A percentile compares a stretch with the other conserved stretches of the same genome.
Conservation (phyloP, 1,140 invertebrate species). For the Euura lappo region DNA sequence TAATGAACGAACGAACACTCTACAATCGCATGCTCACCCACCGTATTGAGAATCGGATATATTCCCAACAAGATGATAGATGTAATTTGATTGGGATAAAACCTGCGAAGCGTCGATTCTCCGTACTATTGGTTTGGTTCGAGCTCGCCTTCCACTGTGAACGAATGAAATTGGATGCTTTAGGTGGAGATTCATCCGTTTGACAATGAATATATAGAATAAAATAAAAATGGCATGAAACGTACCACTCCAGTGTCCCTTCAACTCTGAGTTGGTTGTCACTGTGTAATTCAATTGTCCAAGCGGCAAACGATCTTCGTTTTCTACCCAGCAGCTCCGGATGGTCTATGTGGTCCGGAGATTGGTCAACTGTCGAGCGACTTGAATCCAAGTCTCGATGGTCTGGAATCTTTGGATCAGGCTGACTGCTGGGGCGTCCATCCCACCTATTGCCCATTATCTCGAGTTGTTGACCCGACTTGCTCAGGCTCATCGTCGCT, state of each 20-base stretch:
- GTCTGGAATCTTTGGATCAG: too few relatives aligned
- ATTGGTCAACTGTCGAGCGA: too few relatives aligned
- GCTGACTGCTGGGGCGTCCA: too few relatives aligned
- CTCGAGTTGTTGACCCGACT: too few relatives aligned
- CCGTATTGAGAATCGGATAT: slow-evolving; percentile 42
- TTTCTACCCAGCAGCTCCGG: neutral
- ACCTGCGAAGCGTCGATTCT: slow-evolving; percentile 35
- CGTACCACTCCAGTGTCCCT: slow-evolving; percentile 43
- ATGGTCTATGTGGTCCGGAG: slow-evolving; percentile 10
- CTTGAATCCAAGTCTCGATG: too few relatives aligned
- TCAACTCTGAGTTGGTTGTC: slow-evolving; percentile 41
- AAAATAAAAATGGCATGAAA: neutral
- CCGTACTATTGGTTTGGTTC: slow-evolving; percentile 46
- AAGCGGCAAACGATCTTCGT: slow-evolving; percentile 35
- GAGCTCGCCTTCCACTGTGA: slow-evolving; percentile 39
- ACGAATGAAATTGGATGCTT: neutral
- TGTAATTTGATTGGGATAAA: slow-evolving; percentile 42
- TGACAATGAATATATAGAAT: neutral
- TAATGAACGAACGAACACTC: neutral
- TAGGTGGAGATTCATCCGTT: neutral
- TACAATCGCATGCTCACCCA: slow-evolving; percentile 23
- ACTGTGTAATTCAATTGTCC: slow-evolving; percentile 44
- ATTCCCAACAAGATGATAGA: slow-evolving; percentile 43
- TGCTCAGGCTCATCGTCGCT: too few relatives aligned
- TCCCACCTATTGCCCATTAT: too few relatives aligned